phyloP scores from a whole-genome alignment of 2,797 vertebrate species.

The Lemur catta region DNA sequence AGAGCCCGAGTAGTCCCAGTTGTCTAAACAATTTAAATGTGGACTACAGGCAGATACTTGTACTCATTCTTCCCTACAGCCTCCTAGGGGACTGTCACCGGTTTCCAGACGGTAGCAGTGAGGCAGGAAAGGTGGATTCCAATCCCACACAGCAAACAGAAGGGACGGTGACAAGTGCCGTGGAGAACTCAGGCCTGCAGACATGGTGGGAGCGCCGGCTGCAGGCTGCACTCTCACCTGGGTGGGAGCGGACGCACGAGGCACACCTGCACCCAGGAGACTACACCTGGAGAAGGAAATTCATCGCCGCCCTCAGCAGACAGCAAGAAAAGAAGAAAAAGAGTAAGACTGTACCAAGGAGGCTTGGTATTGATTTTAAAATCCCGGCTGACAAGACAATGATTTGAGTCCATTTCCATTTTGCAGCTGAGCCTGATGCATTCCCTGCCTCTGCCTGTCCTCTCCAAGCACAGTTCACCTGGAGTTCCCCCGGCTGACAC shows the following conservation, averaged over 20 bases:
- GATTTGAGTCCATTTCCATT: constrained; percentile 57
- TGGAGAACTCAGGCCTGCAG: accelerated
- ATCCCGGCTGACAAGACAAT: constrained; percentile 57
- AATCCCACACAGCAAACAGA: neutral
- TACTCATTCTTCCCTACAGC: neutral
- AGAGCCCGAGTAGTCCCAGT: neutral
- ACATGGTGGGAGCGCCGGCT: accelerated
- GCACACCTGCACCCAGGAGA: neutral
- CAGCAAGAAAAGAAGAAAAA: constrained; percentile 28
- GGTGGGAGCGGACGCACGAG: neutral
- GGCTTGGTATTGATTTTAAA: constrained; percentile 66
- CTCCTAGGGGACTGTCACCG: neutral
- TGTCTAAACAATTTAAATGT: neutral
- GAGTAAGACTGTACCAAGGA: constrained; percentile 47
- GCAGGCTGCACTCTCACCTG: neutral
- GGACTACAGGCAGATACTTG: neutral
- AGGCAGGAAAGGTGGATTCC: neutral
- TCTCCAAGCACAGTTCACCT: neutral
- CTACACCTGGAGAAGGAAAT: neutral
- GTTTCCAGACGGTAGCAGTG: neutral
- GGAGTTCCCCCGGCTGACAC: neutral
- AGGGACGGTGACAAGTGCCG: neutral
- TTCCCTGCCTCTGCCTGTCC: neutral
- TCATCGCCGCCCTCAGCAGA: neutral
- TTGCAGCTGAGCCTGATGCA: neutral